Conservation (phyloP, 1,140 invertebrate species). For the Caenorhabditis elegans region WBcel235 BX284604.4:7553001-7553500, state of each 20-base stretch:
- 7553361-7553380: neutral
- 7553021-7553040: no score
- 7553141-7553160: no score
- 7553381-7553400: neutral
- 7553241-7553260: neutral
- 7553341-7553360: conserved; percentile 1
- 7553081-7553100: no score
- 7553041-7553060: no score
- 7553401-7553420: neutral
- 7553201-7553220: no score
- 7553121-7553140: no score
- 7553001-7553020: no score
- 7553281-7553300: neutral
- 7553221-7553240: no score
- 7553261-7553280: neutral
- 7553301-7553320: neutral
- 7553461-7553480: neutral
- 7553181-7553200: no score
- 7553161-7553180: no score
- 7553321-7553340: neutral
- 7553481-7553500: neutral
- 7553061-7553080: no score
- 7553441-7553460: neutral
- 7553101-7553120: no score
- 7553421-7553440: neutral